A percentile compares a stretch with the other conserved stretches of the same genome.
Evolutionary conservation across 35 echinoderm and acorn worm species (phyloP).

Genomic region (Apostichopus parvimensis): DNA sequence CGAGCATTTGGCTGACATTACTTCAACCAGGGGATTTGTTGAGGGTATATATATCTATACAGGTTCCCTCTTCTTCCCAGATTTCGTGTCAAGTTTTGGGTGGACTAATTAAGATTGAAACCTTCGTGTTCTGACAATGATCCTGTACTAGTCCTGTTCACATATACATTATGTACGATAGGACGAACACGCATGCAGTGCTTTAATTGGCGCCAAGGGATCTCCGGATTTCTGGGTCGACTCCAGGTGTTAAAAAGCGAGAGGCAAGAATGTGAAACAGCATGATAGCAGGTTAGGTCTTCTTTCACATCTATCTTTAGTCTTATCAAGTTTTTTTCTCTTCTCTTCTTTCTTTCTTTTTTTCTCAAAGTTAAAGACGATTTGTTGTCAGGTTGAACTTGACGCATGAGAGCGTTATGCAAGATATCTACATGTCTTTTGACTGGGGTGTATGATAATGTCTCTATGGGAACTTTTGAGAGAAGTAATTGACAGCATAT

Average conservation of each 20-base stretch:
- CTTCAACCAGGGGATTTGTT: too few species aligned
- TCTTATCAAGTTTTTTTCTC: not conserved
- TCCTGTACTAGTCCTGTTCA: not conserved
- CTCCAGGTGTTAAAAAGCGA: constrained; percentile 45
- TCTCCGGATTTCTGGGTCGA: constrained; percentile 1
- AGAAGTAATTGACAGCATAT: too few species aligned
- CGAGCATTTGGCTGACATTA: too few species aligned
- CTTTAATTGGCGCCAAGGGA: constrained; percentile 37
- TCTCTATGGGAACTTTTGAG: too few species aligned
- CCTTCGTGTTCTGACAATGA: not conserved
- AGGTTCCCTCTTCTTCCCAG: too few species aligned
- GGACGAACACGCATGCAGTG: not conserved
- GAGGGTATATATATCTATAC: too few species aligned
- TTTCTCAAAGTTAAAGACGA: too few species aligned
- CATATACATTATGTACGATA: not conserved
- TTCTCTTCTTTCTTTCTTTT: too few species aligned
- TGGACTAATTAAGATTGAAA: not conserved
- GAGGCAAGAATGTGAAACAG: constrained; percentile 9
- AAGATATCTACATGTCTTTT: too few species aligned
- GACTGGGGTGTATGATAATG: too few species aligned
- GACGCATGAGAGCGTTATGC: too few species aligned
- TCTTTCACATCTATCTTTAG: not conserved
- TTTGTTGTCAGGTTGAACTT: too few species aligned
- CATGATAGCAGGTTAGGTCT: not conserved
- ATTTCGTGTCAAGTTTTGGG: not conserved